phyloP scores from a whole-genome alignment of 2,888 invertebrate genomes.

The Trichopria drosophilae region DNA sequence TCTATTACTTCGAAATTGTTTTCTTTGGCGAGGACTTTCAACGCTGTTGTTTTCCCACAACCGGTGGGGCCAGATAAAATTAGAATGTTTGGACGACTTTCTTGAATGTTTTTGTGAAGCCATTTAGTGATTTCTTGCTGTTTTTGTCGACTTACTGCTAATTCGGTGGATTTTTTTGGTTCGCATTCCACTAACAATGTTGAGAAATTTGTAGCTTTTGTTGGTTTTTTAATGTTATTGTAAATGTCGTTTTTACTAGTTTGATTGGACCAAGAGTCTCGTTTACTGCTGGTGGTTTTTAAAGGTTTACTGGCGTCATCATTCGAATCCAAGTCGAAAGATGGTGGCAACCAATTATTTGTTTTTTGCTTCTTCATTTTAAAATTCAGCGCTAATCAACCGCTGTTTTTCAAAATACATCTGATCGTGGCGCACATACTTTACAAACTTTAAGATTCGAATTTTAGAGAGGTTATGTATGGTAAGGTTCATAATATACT shows the following conservation, averaged over 20 bases:
- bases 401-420: too few relatives aligned
- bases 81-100: conserved; percentile 55
- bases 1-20: conserved; percentile 68
- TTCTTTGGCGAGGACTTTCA: conserved; percentile 69
- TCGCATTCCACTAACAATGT: conserved; percentile 45
- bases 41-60: conserved; percentile 78
- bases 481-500: too few relatives aligned
- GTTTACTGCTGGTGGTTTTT: conserved; percentile 18
- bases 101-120: conserved; percentile 39
- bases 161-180: conserved; percentile 45
- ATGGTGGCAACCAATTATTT: conserved; percentile 39
- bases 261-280: background rate
- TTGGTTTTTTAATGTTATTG: conserved; percentile 6
- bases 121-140: conserved; percentile 51
- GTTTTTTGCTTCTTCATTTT: conserved; percentile 21
- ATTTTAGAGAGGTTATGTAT: too few relatives aligned
- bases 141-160: conserved; percentile 51
- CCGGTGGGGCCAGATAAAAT: conserved; percentile 83
- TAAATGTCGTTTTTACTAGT: background rate
- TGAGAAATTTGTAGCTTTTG: conserved; percentile 42
- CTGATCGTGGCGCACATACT: too few relatives aligned
- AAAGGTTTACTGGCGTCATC: conserved; percentile 8
- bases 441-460: too few relatives aligned
- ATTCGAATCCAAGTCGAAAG: conserved; percentile 35
- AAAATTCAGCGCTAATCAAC: too few relatives aligned